Conservation (phyloP, 2,113 vertebrate genomes). For the Eptatretus burgeri region DNA sequence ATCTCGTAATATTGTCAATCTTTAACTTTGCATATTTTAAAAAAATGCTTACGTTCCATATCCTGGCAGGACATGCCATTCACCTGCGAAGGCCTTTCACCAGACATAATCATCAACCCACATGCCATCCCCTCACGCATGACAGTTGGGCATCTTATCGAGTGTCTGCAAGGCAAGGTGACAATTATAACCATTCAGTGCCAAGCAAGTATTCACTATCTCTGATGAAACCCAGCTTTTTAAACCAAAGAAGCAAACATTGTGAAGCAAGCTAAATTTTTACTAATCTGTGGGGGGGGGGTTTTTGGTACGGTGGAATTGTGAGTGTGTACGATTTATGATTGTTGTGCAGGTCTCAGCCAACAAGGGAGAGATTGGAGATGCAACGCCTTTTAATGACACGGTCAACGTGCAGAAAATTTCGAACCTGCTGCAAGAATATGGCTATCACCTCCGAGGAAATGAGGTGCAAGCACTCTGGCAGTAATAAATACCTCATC, state of each 20-base stretch:
- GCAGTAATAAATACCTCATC: too few relatives aligned
- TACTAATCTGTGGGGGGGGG: too few relatives aligned
- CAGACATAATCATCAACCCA: slow-evolving; percentile 4
- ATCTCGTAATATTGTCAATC: too few relatives aligned
- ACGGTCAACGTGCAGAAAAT: slow-evolving; percentile 5
- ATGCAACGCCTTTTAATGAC: slow-evolving; percentile 4
- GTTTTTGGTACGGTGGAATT: too few relatives aligned
- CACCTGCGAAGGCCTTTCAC: slow-evolving; percentile 4
- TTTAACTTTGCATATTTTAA: background rate
- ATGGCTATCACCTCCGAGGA: background rate
- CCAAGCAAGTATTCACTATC: too few relatives aligned
- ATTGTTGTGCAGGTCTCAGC: background rate
- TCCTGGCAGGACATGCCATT: slow-evolving; percentile 1
- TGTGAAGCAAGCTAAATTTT: too few relatives aligned
- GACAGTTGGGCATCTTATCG: background rate
- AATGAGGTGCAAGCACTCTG: background rate
- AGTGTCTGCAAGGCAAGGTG: slow-evolving; percentile 4
- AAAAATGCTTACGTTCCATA: background rate
- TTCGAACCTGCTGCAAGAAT: slow-evolving; percentile 2
- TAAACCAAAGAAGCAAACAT: too few relatives aligned
- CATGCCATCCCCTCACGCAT: slow-evolving; percentile 5
- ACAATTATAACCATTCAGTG: too few relatives aligned
- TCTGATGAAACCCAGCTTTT: too few relatives aligned
- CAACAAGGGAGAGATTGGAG: slow-evolving; percentile 4
- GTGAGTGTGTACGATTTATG: too few relatives aligned